phyloP scores from a whole-genome alignment of 1,140 invertebrate genomes.

The Leptopilina clavipes region DNA sequence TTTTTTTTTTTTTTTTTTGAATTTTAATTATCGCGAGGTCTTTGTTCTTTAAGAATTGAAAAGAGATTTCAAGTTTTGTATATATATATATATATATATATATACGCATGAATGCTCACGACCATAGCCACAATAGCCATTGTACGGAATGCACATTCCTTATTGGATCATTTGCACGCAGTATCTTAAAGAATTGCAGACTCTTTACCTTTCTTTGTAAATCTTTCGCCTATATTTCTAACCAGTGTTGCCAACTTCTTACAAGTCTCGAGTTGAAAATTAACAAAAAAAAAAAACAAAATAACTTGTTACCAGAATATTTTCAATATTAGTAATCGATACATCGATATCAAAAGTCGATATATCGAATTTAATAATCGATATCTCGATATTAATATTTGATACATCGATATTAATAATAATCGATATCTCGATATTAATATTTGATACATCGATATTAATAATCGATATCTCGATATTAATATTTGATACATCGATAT shows the following conservation, averaged over 20 bases:
- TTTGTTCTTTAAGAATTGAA: slow-evolving; percentile 2
- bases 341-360: too few relatives aligned
- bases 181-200: neutral
- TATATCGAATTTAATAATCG: too few relatives aligned
- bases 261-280: neutral
- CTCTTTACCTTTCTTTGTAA: neutral
- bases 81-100: too few relatives aligned
- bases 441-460: too few relatives aligned
- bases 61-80: neutral
- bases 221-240: neutral
- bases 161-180: slow-evolving; percentile 28
- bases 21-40: slow-evolving; percentile 17
- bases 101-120: slow-evolving; percentile 21
- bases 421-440: too few relatives aligned
- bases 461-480: too few relatives aligned
- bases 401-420: too few relatives aligned
- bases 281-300: too few relatives aligned
- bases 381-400: too few relatives aligned
- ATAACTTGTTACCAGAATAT: too few relatives aligned
- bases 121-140: slow-evolving; percentile 15
- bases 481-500: too few relatives aligned
- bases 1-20: neutral
- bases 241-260: neutral
- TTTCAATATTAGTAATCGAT: too few relatives aligned
- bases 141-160: slow-evolving; percentile 27